Base-by-base conservation (phyloP, 2,888 invertebrate species). In the Drosophila fungiperda region DNA sequence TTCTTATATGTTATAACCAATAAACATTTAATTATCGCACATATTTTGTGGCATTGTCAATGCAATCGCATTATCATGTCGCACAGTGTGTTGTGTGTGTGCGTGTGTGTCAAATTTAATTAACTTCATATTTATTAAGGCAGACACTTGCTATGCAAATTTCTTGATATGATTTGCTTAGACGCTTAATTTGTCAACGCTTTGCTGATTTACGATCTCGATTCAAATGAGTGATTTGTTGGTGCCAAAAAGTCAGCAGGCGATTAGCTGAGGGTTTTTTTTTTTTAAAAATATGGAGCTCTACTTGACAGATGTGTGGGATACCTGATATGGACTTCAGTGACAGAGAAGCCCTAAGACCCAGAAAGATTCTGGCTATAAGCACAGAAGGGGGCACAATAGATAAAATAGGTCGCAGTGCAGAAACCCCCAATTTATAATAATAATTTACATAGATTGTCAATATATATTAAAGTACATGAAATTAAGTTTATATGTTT, bases 141-240 rank as follows among this genome's bases (percentile, higher is more conserved):
- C 33, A 69, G 76, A 62, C 64, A 58, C 61, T 59, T 45, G 70
- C 53, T 53, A 67, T 79, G 80, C 70, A 68, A 66, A 66, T 78
- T 67, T 52, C 36, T 33, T 61, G 75, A 78, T 74, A 70, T 53
- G 60, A 54, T 67, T 64, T 63, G 54, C 45, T 50, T 50, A 63
- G 63, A 77, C 67, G 50, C 61, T 76, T 72, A 68, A 77, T 77
- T 71, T 76, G 78, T 77, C 76, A 77, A 67, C 67, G 73, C 67
- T 61, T 76, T 60, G 57, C 52, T 64, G 63, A 72, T 64, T 72
- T 53, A 50, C 42, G 55, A 71, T 23, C 54, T 57, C 42, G 35
- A 67, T 60, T 70, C 12, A 33, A 48, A 68, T 60, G 17, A n/a
- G 15, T 45, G 29, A 70, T 42, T 52, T 57, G 15, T 17, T 6